Percentiles rank a stretch among this genome's conserved stretches.
Conservation (phyloP, 2,797 vertebrate genomes). For the Coregonus sp. region DNA sequence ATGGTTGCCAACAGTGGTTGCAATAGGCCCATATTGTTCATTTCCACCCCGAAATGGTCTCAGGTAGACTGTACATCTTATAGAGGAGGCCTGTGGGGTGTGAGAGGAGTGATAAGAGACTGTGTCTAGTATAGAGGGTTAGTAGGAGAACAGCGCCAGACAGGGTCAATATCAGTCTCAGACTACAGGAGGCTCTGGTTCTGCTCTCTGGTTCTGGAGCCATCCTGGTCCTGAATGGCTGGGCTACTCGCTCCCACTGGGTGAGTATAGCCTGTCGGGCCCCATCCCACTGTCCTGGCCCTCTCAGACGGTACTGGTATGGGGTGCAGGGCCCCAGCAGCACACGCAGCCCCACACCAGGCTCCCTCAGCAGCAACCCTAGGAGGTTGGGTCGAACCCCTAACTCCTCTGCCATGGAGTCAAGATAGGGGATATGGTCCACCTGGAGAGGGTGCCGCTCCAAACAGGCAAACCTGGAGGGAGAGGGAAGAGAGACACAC, state of each 20-base stretch:
- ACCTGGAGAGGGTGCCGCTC: conserved; percentile 87
- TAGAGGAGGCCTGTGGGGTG: background rate
- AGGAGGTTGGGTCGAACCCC: conserved; percentile 73
- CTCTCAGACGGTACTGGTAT: conserved; percentile 75
- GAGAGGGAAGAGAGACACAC: background rate
- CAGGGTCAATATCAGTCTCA: conserved; percentile 44
- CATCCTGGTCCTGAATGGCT: conserved; percentile 78
- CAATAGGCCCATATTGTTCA: background rate
- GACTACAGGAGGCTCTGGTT: conserved; percentile 12
- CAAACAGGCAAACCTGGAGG: conserved; percentile 80
- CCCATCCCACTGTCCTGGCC: conserved; percentile 67
- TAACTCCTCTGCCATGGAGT: conserved; percentile 72
- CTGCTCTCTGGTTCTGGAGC: conserved; percentile 46
- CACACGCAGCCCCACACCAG: conserved; percentile 73
- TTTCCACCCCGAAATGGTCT: background rate
- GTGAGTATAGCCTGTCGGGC: conserved; percentile 83
- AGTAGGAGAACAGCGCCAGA: conserved; percentile 64
- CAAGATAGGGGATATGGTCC: conserved; percentile 84
- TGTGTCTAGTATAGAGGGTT: conserved; percentile 38
- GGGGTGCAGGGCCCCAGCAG: conserved; percentile 80
- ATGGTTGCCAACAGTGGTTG: background rate
- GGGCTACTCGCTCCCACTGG: conserved; percentile 75
- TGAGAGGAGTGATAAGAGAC: background rate
- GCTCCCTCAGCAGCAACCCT: conserved; percentile 79
- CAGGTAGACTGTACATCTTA: background rate